Base-by-base conservation (phyloP, 2,888 invertebrate species). In the Nomada flava region DNA sequence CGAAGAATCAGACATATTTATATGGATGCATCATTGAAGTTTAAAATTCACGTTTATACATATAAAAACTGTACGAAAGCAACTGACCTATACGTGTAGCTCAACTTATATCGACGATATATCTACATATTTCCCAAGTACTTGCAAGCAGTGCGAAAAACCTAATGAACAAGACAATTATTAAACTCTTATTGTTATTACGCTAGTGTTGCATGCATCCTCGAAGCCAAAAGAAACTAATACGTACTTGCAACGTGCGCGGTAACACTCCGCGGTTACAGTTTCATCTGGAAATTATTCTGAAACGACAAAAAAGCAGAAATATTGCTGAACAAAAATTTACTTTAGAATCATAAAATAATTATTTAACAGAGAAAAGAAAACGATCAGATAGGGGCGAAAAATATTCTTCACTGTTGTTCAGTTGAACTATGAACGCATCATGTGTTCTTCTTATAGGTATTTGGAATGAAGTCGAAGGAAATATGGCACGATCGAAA, bases 351-450 rank as follows among this genome's bases (percentile, higher is more conserved):
- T 52, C 52, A 52, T 18, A 0, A 13, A 52, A 52, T 15, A 13
- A 52, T 52, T n/a, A n/a, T n/a, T n/a, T 52, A 52, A 52, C n/a
- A 7, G n/a, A 5, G 36, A 36, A 52, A n/a, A 52, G n/a, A 52
- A 57, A 23, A 23, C 29, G 50, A 57, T 90, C 90, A 90, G 90
- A 82, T 90, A 90, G 91, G 90, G 85, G 90, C 88, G 89, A 91
- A 91, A 91, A 91, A 89, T 36, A 60, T 60, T 83, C 81, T 82
- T 87, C 86, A 87, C 47, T 60, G 71, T 62, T 44, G 70, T 84
- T 92, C 92, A 92, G 90, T 83, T 93, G 92, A 92, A 92, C 92
- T 92, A 92, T 91, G 90, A 81, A 79, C 60, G 92, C 92, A 93
- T 92, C 92, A 92, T 77, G 23, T 15, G 42, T 69, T 23, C 36